Conservation (phyloP, 2,113 vertebrate genomes). For the Halcyon malimbica region DNA sequence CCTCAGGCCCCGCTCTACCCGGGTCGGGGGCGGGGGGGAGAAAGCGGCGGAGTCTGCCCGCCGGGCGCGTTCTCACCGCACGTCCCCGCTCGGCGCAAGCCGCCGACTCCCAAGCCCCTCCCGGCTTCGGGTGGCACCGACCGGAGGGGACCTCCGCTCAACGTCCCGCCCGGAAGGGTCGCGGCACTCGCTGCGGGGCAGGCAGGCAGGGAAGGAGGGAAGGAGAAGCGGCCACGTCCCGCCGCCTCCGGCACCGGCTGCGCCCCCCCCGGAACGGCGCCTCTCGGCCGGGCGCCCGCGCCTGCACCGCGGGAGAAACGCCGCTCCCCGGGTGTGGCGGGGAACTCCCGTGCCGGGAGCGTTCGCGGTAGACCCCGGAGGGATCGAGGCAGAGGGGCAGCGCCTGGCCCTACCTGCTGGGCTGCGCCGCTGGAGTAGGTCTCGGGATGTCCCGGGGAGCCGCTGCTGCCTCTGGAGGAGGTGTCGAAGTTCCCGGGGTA, state of each 20-base stretch:
- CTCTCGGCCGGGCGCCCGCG: not conserved
- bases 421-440: slow-evolving; percentile 87
- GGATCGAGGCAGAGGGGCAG: not conserved
- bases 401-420: slow-evolving; percentile 85
- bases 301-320: not conserved
- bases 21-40: not conserved
- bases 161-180: not conserved
- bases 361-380: not conserved
- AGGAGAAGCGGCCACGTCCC: not conserved
- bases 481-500: slow-evolving; percentile 97
- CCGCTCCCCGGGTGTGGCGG: slow-evolving; percentile 31
- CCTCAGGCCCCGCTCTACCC: not conserved
- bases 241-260: not conserved
- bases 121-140: not conserved
- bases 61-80: not conserved
- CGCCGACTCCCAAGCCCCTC: not conserved
- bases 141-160: not conserved
- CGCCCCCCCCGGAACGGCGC: not conserved
- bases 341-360: slow-evolving; percentile 6
- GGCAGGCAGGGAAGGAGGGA: not conserved
- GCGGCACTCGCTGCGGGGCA: not conserved
- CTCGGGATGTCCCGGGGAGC: slow-evolving; percentile 91
- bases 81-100: not conserved
- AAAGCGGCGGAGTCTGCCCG: not conserved
- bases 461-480: slow-evolving; percentile 96